Percentiles rank a stretch among this genome's conserved stretches.
These are phyloP conservation scores for Brachionus paranguensis DNA, from an alignment of 1,140 invertebrate genomes.

Conservation along the genomic window DNA sequence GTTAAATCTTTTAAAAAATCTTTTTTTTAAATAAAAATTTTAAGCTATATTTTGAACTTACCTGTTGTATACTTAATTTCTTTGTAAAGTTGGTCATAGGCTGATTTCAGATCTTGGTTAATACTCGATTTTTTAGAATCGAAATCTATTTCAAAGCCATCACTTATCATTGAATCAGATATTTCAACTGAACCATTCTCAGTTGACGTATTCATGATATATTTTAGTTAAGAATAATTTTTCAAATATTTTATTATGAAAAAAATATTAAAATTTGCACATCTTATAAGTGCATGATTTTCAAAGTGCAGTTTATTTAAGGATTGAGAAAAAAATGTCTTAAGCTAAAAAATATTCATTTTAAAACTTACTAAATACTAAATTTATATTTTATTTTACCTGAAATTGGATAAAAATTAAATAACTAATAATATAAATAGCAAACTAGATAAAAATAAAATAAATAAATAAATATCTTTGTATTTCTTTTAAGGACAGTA, in stretches of 20 bases:
- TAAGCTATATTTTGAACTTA: neutral
- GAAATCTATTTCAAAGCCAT: neutral
- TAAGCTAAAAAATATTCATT: neutral
- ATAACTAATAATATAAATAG: too few species aligned
- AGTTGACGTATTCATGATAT: neutral
- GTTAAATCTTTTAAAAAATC: neutral
- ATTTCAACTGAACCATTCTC: neutral
- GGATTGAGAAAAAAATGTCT: neutral
- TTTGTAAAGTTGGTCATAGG: neutral
- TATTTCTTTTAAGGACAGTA: too few species aligned
- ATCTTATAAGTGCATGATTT: neutral
- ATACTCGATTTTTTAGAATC: neutral
- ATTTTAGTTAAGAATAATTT: neutral
- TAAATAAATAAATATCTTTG: too few species aligned
- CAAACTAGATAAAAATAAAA: too few species aligned
- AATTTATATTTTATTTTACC: too few species aligned
- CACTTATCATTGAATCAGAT: neutral
- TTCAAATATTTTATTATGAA: neutral
- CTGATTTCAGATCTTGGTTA: neutral
- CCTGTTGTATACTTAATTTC: constrained; percentile 27
- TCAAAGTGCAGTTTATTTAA: neutral
- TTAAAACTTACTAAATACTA: neutral
- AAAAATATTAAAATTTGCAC: neutral
- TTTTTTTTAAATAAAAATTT: neutral
- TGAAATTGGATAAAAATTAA: too few species aligned